Conservation (phyloP, 2,113 vertebrate genomes). For the Petaurus breviceps region DNA sequence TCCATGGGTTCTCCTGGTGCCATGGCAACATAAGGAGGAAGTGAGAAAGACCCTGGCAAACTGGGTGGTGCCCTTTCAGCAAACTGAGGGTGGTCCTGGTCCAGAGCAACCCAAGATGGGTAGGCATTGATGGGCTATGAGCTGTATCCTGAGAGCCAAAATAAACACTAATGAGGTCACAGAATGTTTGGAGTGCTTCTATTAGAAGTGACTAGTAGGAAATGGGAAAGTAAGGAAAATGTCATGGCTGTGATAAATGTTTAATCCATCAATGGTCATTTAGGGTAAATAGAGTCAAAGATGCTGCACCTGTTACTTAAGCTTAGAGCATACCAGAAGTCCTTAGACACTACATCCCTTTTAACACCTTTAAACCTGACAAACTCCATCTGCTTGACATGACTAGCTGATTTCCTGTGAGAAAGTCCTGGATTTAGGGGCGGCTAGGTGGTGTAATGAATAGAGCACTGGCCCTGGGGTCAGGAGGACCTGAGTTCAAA, state of each 20-base stretch:
- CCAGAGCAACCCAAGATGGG: constrained; percentile 58
- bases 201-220: not conserved
- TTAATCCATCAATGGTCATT: not conserved
- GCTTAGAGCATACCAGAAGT: not conserved
- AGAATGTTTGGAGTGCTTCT: not conserved
- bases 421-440: not conserved
- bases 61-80: constrained; percentile 10
- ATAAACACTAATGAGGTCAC: not conserved
- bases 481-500: too few relatives aligned
- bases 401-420: not conserved
- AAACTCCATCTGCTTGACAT: not conserved
- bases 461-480: too few relatives aligned
- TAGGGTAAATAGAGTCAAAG: not conserved
- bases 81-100: constrained; percentile 58
- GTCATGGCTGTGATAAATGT: not conserved
- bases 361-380: not conserved
- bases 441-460: too few relatives aligned
- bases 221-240: not conserved
- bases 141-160: not conserved
- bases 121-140: constrained; percentile 12
- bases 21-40: not conserved
- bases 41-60: not conserved
- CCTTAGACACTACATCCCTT: too few relatives aligned
- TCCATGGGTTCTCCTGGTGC: not conserved
- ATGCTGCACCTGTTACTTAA: not conserved